Evolutionary conservation across 2,797 vertebrate species (phyloP).

Genomic region (Oryzias dopingdopingensis): DNA sequence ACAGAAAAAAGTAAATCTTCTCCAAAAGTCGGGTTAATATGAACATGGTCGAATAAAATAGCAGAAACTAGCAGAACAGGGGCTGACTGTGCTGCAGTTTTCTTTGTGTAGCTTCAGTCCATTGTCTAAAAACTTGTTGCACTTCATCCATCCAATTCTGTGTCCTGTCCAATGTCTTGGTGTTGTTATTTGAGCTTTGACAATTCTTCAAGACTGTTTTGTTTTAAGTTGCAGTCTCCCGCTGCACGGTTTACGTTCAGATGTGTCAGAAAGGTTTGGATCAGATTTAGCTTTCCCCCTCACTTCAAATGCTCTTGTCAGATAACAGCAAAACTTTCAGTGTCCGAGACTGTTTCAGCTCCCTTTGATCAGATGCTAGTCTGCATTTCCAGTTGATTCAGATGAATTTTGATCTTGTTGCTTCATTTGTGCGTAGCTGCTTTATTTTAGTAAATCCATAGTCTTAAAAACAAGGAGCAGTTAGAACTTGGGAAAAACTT

Average conservation of each 20-base stretch:
- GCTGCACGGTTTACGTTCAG: neutral
- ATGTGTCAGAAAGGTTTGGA: neutral
- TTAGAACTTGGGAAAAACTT: constrained; percentile 21
- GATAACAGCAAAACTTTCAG: neutral
- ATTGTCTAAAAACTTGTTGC: too few species aligned
- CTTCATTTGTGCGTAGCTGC: neutral
- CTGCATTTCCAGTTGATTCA: neutral
- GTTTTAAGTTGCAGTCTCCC: neutral
- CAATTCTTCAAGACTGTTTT: neutral
- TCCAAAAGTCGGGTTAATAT: too few species aligned
- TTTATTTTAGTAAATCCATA: neutral
- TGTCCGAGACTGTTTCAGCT: neutral
- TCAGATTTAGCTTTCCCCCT: neutral
- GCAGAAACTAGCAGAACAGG: too few species aligned
- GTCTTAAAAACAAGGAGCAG: neutral
- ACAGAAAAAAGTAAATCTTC: too few species aligned
- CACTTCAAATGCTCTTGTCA: neutral
- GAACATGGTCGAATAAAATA: too few species aligned
- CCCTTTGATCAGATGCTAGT: neutral
- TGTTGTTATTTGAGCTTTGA: neutral
- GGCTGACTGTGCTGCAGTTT: too few species aligned
- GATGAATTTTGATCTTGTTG: neutral
- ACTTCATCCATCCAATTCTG: too few species aligned
- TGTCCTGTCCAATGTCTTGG: neutral
- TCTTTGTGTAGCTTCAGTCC: too few species aligned